These are phyloP conservation scores for Chelon auratus DNA, from an alignment of 2,797 vertebrate genomes.

Conservation along the genomic window DNA sequence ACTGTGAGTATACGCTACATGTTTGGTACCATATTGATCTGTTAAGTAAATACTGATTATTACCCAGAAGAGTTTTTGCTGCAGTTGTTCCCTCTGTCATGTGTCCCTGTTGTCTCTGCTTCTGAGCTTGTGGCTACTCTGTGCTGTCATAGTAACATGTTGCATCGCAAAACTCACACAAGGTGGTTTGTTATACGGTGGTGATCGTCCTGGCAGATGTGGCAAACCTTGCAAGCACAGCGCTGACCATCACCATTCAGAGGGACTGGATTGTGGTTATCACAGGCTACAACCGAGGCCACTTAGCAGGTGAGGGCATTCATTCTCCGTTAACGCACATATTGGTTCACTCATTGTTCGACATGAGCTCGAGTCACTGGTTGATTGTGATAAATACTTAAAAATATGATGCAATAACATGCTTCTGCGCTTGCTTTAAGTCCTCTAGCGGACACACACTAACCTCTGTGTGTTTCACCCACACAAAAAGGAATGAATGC, in stretches of 20 bases:
- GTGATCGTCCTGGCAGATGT: constrained; percentile 86
- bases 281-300: constrained; percentile 82
- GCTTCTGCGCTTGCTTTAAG: constrained; percentile 16
- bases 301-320: constrained; percentile 79
- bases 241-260: constrained; percentile 84
- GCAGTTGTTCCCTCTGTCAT: constrained; percentile 63
- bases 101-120: constrained; percentile 71
- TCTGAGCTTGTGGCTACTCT: constrained; percentile 78
- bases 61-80: constrained; percentile 54
- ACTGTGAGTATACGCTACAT: constrained; percentile 79
- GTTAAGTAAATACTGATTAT: constrained; percentile 24
- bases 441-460: constrained; percentile 37
- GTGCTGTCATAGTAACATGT: constrained; percentile 86
- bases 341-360: constrained; percentile 17
- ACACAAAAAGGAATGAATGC: constrained; percentile 85
- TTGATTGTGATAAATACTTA: neutral
- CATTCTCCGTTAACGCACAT: constrained; percentile 2
- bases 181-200: constrained; percentile 87
- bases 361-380: neutral
- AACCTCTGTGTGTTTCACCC: constrained; percentile 65
- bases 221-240: constrained; percentile 85
- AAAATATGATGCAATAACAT: neutral
- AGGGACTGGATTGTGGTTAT: constrained; percentile 86
- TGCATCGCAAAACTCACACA: constrained; percentile 83
- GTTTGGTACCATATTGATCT: constrained; percentile 16